These are phyloP conservation scores for Eublepharis macularius DNA, from an alignment of 2,113 vertebrate genomes.

Conservation along the genomic window DNA sequence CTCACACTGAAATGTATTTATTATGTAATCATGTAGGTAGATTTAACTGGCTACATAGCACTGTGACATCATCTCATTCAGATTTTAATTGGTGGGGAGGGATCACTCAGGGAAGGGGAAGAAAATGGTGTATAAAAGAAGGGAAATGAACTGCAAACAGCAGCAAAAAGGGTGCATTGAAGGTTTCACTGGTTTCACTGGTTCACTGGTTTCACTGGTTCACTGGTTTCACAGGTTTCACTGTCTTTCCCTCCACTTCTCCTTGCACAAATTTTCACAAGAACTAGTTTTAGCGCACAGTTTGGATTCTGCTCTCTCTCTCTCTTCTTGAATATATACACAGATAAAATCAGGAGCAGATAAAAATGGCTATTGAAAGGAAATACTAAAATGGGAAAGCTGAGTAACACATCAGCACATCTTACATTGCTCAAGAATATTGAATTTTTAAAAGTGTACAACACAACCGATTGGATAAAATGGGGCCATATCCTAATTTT, in stretches of 20 bases:
- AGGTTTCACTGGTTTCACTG: too few species aligned
- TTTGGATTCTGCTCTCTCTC: not conserved
- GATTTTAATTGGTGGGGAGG: too few species aligned
- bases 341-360: not conserved
- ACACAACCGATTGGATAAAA: constrained; percentile 35
- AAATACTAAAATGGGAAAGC: not conserved
- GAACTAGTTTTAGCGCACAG: not conserved
- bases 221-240: too few species aligned
- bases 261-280: not conserved
- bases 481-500: constrained; percentile 36
- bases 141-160: too few species aligned
- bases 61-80: too few species aligned
- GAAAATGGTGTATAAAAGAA: too few species aligned
- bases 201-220: too few species aligned
- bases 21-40: not conserved
- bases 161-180: too few species aligned
- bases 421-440: constrained; percentile 31
- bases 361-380: not conserved
- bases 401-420: not conserved
- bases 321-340: not conserved
- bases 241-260: too few species aligned
- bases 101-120: too few species aligned
- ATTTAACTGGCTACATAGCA: too few species aligned
- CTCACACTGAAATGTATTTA: not conserved
- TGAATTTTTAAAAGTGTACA: constrained; percentile 29